phyloP scores from a whole-genome alignment of 2,797 vertebrate species.

The Catostomus latipinnis region DNA sequence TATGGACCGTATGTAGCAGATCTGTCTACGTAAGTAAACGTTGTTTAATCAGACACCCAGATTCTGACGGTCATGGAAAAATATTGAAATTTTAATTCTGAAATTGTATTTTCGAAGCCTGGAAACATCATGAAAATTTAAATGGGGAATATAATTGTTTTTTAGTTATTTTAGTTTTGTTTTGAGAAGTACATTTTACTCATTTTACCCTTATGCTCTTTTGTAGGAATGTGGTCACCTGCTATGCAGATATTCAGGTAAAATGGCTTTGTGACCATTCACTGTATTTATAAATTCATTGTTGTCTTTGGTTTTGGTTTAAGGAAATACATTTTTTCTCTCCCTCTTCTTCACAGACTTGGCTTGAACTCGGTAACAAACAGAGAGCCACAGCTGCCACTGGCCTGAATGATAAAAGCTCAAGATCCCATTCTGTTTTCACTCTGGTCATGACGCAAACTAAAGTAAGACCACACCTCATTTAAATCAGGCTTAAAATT shows the following conservation, averaged over 20 bases:
- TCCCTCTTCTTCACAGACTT: constrained; percentile 75
- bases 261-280: constrained; percentile 37
- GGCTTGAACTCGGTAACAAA: constrained; percentile 93
- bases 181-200: no score
- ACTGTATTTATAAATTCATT: not conserved
- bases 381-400: constrained; percentile 96
- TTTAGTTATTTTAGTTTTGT: no score
- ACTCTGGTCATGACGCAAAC: constrained; percentile 93
- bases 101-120: not conserved
- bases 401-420: constrained; percentile 98
- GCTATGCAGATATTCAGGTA: constrained; percentile 92
- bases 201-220: constrained; percentile 22
- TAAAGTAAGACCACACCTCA: constrained; percentile 78
- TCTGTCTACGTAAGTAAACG: constrained; percentile 87
- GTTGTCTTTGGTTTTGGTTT: not conserved
- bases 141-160: not conserved
- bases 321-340: not conserved
- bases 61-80: not conserved
- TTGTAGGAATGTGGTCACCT: constrained; percentile 89
- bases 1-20: constrained; percentile 92
- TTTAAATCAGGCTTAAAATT: not conserved
- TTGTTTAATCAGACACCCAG: not conserved
- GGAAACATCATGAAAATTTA: not conserved
- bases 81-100: not conserved
- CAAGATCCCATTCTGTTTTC: constrained; percentile 95